Percentiles rank a stretch among this genome's conserved stretches.
These are phyloP conservation scores for Archaeoteleia sp. DNA, from an alignment of 2,888 invertebrate genomes.

Conservation along the genomic window DNA sequence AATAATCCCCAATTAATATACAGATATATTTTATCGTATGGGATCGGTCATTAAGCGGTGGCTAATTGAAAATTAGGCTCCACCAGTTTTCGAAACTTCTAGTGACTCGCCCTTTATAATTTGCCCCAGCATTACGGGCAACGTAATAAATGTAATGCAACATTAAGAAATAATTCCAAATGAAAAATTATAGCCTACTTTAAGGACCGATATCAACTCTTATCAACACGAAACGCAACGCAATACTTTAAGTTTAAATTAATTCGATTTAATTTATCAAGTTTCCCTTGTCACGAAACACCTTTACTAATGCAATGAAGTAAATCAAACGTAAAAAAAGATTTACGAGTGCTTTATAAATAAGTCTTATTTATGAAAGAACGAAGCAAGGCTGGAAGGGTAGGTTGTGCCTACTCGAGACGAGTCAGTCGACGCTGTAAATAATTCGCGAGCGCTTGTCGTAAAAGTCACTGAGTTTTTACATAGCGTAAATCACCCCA, in stretches of 20 bases:
- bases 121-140: neutral
- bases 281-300: slow-evolving; percentile 37
- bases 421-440: slow-evolving; percentile 60
- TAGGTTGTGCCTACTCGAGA: slow-evolving; percentile 46
- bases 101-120: neutral
- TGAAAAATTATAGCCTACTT: slow-evolving; percentile 1
- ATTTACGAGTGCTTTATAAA: slow-evolving; percentile 57
- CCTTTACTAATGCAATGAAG: slow-evolving; percentile 39
- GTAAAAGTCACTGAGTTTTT: slow-evolving; percentile 67
- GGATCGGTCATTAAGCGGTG: too few species aligned
- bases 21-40: too few species aligned
- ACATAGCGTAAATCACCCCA: slow-evolving; percentile 64
- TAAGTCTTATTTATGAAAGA: slow-evolving; percentile 51
- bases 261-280: slow-evolving; percentile 43
- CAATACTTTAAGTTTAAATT: slow-evolving; percentile 22
- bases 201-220: slow-evolving; percentile 21
- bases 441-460: slow-evolving; percentile 67
- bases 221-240: slow-evolving; percentile 8
- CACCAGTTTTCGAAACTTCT: too few species aligned
- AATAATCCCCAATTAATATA: too few species aligned
- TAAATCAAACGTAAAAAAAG: slow-evolving; percentile 48
- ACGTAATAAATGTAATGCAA: too few species aligned
- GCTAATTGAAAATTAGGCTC: too few species aligned
- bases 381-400: slow-evolving; percentile 48
- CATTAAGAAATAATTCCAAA: too few species aligned